phyloP scores from a whole-genome alignment of 2,797 vertebrate species.

The Champsocephalus gunnari region DNA sequence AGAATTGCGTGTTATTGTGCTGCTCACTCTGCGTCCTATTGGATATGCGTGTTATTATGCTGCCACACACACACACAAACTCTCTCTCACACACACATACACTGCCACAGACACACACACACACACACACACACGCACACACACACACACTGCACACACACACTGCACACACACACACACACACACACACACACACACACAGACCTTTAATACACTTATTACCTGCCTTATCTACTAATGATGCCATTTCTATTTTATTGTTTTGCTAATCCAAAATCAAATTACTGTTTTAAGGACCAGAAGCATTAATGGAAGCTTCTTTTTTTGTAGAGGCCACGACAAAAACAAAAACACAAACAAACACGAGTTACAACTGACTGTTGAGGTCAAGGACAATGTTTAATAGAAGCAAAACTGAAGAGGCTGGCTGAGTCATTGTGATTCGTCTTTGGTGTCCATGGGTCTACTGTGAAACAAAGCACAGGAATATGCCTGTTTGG shows the following conservation, averaged over 20 bases:
- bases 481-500: conserved; percentile 28
- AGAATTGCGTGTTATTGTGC: conserved; percentile 86
- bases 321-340: conserved; percentile 17
- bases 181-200: conserved; percentile 26
- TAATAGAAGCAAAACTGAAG: conserved; percentile 46
- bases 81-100: conserved; percentile 12
- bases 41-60: conserved; percentile 82
- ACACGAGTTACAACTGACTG: conserved; percentile 45
- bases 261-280: conserved; percentile 79
- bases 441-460: conserved; percentile 20
- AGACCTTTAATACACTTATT: conserved; percentile 76
- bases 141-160: conserved; percentile 35
- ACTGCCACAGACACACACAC: conserved; percentile 44
- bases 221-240: conserved; percentile 79
- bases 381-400: conserved; percentile 55
- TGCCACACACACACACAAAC: conserved; percentile 53
- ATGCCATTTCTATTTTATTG: conserved; percentile 74
- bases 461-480: conserved; percentile 14
- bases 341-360: conserved; percentile 52
- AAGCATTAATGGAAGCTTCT: conserved; percentile 58
- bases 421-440: conserved; percentile 41
- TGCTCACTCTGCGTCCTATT: conserved; percentile 80
- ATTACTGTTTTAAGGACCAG: conserved; percentile 69
- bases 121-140: conserved; percentile 22
- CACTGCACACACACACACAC: conserved; percentile 25